Base-by-base conservation (phyloP, 2,113 vertebrate species). In the Labeo rohita region DNA sequence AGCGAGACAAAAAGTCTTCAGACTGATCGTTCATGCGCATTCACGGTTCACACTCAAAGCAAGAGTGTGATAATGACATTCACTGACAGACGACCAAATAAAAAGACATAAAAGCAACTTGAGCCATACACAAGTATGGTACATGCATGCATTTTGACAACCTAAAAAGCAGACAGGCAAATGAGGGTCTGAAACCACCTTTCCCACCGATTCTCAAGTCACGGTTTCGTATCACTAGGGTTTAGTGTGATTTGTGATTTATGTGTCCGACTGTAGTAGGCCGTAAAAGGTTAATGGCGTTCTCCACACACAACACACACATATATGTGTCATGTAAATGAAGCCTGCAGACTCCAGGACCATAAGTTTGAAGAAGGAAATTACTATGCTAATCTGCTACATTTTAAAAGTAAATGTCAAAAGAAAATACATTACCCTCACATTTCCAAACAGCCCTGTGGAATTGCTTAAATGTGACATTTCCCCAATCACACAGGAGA, bases 241-340 rank as follows among this genome's bases (percentile, higher is more conserved):
- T 39, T 78, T 39, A 43, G 50, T 21, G 50, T 78, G 50, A 78
- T 50, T 80, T 39, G 28, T 85, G 76, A 79, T 65, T 74, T 74
- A 36, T 45, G 34, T 45, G 16, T 12, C 70, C 1, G 36, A 74
- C 78, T 47, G 13, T 15, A 84, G 76, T 80, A 88, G 81, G 89
- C 90, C 91, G 92, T 92, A 92, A 92, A 94, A 94, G 91, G 93
- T 93, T 93, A 94, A 93, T 91, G 86, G 86, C 89, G 91, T 93
- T 91, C 92, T 89, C 59, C 84, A 88, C 87, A 88, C 87, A 89
- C 90, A 83, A 88, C 90, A 56, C 66, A 84, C 89, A 89, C 89
- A 91, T 90, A 49, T 23, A 72, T 73, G 91, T 87, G 85, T 92
- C 91, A 94, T 90, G 89, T 88, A 91, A 93, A 94, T 94, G 81